phyloP scores from a whole-genome alignment of 2,797 vertebrate species.

The Psittacula derbiana region DNA sequence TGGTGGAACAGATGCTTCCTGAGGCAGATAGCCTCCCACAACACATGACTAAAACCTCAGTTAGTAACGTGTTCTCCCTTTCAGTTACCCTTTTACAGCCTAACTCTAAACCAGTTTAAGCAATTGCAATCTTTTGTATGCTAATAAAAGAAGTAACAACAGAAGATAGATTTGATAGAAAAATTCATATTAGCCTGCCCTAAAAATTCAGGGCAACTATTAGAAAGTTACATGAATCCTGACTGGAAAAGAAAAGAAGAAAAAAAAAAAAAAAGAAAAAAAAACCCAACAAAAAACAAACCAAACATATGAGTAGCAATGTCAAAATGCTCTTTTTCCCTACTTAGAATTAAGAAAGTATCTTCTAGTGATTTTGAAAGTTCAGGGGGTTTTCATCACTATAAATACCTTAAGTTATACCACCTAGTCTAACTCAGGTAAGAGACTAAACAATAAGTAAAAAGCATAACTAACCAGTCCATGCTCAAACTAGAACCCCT shows the following conservation, averaged over 20 bases:
- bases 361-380: neutral
- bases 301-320: neutral
- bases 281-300: neutral
- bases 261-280: no score
- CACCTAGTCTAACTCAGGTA: neutral
- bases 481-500: neutral
- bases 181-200: neutral
- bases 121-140: neutral
- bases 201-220: neutral
- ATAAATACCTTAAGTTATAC: neutral
- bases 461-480: neutral
- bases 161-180: neutral
- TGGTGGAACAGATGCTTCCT: constrained; percentile 39
- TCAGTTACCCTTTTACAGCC: neutral
- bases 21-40: neutral
- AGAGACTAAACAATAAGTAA: neutral
- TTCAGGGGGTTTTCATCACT: neutral
- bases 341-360: neutral
- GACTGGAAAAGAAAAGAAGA: neutral
- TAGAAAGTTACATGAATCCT: neutral
- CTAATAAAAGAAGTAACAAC: neutral
- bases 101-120: neutral
- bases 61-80: neutral
- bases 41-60: neutral
- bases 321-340: neutral